A percentile compares a stretch with the other conserved stretches of the same genome.
Conservation (phyloP, 2,888 invertebrate genomes). For the Cheilosia soror region DNA sequence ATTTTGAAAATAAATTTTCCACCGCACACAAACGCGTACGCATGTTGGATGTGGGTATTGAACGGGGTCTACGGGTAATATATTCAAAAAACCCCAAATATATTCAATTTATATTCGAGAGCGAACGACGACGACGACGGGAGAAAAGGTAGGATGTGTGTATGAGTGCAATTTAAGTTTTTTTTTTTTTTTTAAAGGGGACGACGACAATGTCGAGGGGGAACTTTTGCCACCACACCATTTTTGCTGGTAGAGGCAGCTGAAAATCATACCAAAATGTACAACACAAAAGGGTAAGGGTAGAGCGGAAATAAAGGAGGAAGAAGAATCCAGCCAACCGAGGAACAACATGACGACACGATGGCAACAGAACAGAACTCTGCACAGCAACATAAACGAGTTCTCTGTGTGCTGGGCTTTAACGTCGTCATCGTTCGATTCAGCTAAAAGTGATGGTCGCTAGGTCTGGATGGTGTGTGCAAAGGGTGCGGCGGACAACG, state of each 20-base stretch:
- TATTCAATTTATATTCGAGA: conserved; percentile 65
- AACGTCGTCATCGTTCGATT: conserved; percentile 49
- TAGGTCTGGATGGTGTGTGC: conserved; percentile 24
- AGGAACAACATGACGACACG: conserved; percentile 74
- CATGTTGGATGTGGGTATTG: conserved; percentile 6
- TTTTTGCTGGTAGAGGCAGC: conserved; percentile 42
- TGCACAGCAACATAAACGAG: conserved; percentile 74
- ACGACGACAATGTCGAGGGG: conserved; percentile 60
- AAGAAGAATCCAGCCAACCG: conserved; percentile 74
- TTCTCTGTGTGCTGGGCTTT: conserved; percentile 64
- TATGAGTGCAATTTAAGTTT: conserved; percentile 57
- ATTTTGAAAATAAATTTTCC: conserved; percentile 21
- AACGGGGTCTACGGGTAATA: conserved; percentile 18
- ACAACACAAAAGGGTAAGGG: conserved; percentile 60
- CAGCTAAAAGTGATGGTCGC: conserved; percentile 64
- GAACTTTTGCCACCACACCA: conserved; percentile 30
- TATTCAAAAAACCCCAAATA: conserved; percentile 56
- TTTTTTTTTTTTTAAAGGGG: conserved; percentile 55
- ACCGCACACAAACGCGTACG: conserved; percentile 37
- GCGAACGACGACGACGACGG: not conserved
- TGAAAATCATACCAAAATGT: conserved; percentile 54
- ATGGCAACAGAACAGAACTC: conserved; percentile 58
- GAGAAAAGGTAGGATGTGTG: conserved; percentile 34
- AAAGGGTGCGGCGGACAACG: conserved; percentile 52
- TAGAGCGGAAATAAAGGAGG: conserved; percentile 71